Percentiles rank a stretch among this genome's conserved stretches.
Evolutionary conservation across 2,888 invertebrate genomes (phyloP).

Genomic region (Crepidodera aurea): DNA sequence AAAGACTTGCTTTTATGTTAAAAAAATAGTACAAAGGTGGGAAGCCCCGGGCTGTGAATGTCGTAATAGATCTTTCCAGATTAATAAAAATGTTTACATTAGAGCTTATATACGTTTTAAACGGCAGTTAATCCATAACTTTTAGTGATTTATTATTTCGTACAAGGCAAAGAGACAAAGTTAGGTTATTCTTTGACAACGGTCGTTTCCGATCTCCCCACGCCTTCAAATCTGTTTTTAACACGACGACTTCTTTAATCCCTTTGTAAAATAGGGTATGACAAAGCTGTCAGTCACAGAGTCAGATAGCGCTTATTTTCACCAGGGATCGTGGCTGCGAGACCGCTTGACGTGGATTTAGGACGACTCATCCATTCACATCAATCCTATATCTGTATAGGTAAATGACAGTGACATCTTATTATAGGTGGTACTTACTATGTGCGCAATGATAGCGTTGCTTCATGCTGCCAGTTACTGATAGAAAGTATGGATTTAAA

Average conservation of each 20-base stretch:
- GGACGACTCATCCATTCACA: conserved; percentile 2
- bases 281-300: conserved; percentile 55
- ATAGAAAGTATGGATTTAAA: too few species aligned
- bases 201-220: not conserved
- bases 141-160: not conserved
- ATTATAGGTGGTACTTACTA: not conserved
- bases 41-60: too few species aligned
- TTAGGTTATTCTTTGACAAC: not conserved
- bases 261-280: conserved; percentile 52
- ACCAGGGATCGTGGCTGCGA: conserved; percentile 23
- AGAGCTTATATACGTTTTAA: too few species aligned
- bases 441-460: too few species aligned
- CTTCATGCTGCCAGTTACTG: too few species aligned
- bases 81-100: too few species aligned
- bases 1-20: too few species aligned
- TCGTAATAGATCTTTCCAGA: too few species aligned
- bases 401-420: conserved; percentile 9
- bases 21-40: too few species aligned
- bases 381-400: conserved; percentile 2
- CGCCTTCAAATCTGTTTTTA: conserved; percentile 23
- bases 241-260: conserved; percentile 52
- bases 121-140: too few species aligned
- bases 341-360: conserved; percentile 19
- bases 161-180: not conserved
- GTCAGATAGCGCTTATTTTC: conserved; percentile 18